Percentiles rank a stretch among this genome's conserved stretches.
These are phyloP conservation scores for Malthinus seriepunctatus DNA, from an alignment of 2,888 invertebrate genomes.

Conservation along the genomic window DNA sequence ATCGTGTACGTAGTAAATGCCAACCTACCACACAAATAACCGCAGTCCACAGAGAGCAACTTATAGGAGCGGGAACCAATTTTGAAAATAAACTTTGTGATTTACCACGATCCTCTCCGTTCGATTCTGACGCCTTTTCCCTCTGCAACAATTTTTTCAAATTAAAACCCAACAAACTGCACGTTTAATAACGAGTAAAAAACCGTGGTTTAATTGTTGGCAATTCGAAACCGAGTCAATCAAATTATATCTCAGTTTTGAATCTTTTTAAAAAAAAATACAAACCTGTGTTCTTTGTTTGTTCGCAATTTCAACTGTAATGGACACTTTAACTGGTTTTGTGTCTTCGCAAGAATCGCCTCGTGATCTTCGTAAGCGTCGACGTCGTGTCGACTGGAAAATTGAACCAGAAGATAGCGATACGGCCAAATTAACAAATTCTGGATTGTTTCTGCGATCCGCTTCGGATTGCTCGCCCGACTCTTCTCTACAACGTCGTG, in stretches of 20 bases:
- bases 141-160: slow-evolving; percentile 30
- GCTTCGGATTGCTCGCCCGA: slow-evolving; percentile 9
- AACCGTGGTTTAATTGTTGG: slow-evolving; percentile 52
- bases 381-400: slow-evolving; percentile 34
- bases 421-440: slow-evolving; percentile 34
- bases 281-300: slow-evolving; percentile 46
- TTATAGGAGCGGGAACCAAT: slow-evolving; percentile 60
- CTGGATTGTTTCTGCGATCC: slow-evolving; percentile 12
- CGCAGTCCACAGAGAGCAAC: slow-evolving; percentile 64
- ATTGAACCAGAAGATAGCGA: slow-evolving; percentile 7
- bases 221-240: slow-evolving; percentile 38
- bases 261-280: slow-evolving; percentile 9
- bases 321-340: slow-evolving; percentile 39
- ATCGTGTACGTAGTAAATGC: slow-evolving; percentile 64
- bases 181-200: slow-evolving; percentile 46
- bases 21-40: slow-evolving; percentile 66
- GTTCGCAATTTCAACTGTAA: slow-evolving; percentile 33
- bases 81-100: slow-evolving; percentile 57
- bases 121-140: slow-evolving; percentile 18
- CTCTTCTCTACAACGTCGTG: slow-evolving; percentile 13
- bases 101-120: slow-evolving; percentile 22
- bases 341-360: slow-evolving; percentile 43
- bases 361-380: slow-evolving; percentile 37
- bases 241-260: slow-evolving; percentile 3
- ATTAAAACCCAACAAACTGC: slow-evolving; percentile 41